A percentile compares a stretch with the other conserved stretches of the same genome.
These are phyloP conservation scores for Tychaedon coryphoeus DNA, from an alignment of 2,113 vertebrate genomes.

Conservation along the genomic window DNA sequence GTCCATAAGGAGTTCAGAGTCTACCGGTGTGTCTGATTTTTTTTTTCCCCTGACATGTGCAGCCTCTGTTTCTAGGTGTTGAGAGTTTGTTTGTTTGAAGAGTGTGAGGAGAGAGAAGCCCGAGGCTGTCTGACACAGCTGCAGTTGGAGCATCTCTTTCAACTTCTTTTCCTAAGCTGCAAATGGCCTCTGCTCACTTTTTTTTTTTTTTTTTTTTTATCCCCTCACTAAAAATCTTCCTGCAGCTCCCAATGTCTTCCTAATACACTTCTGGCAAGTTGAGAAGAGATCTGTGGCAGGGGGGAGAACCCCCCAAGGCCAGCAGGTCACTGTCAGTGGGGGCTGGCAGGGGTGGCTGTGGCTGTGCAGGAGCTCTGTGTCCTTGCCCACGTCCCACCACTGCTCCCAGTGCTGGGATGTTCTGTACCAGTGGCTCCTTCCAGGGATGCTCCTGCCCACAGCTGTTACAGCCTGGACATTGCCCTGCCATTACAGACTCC, in stretches of 20 bases:
- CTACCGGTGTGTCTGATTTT: not conserved
- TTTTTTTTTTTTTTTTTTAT: not conserved
- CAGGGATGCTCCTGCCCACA: not conserved
- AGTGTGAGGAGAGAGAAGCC: constrained; percentile 17
- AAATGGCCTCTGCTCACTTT: not conserved
- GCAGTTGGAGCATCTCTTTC: constrained; percentile 12
- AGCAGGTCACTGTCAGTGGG: rapidly evolving
- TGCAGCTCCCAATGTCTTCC: not conserved
- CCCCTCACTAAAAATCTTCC: not conserved
- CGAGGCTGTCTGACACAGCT: not conserved
- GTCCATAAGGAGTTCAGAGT: not conserved
- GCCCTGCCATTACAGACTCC: not conserved
- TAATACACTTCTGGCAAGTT: not conserved
- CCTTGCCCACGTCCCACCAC: not conserved
- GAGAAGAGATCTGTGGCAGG: not conserved
- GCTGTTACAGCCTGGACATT: not conserved
- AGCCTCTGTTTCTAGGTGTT: constrained; percentile 37
- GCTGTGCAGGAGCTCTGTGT: not conserved
- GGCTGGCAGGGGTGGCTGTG: not conserved
- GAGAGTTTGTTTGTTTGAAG: constrained; percentile 16
- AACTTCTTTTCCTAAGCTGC: not conserved
- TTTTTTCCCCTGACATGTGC: not conserved
- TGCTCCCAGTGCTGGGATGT: rapidly evolving
- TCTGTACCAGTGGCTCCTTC: not conserved
- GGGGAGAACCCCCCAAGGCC: not conserved